phyloP scores from a whole-genome alignment of 2,888 invertebrate species.

The Macrophya alboannulata region DNA sequence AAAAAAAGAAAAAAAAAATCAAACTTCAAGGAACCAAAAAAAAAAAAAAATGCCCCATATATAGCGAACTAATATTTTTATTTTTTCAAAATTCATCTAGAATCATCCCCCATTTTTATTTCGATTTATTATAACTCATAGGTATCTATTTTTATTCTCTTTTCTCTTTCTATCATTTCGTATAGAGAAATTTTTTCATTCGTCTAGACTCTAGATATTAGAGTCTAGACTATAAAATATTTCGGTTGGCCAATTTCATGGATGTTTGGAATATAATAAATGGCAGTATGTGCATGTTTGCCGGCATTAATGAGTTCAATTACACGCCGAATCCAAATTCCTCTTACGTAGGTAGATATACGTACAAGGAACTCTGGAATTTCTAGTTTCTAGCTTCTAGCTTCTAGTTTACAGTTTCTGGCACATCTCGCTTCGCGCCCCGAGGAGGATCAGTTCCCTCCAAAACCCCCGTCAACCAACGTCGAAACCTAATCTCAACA shows the following conservation, averaged over 20 bases:
- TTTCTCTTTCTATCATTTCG: neutral
- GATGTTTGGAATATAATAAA: neutral
- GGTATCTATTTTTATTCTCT: neutral
- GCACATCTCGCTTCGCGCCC: neutral
- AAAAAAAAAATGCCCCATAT: no score
- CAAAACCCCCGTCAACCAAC: conserved; percentile 7
- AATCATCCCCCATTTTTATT: no score
- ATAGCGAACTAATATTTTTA: no score
- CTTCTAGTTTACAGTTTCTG: neutral
- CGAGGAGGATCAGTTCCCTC: neutral
- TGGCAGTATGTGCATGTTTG: neutral
- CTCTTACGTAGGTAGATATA: neutral
- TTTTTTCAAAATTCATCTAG: no score
- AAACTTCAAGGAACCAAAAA: no score
- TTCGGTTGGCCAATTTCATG: neutral
- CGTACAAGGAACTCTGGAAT: neutral
- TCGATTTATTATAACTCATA: no score
- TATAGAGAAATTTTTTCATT: no score
- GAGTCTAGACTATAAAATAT: neutral
- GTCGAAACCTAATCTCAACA: conserved; percentile 20
- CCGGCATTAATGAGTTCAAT: neutral
- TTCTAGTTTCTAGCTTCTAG: neutral
- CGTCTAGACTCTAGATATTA: no score
- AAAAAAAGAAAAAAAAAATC: neutral
- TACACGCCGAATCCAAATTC: neutral